A percentile compares a stretch with the other conserved stretches of the same genome.
Conservation (phyloP, 1,140 invertebrate species). For the Drosophila bocki region DNA sequence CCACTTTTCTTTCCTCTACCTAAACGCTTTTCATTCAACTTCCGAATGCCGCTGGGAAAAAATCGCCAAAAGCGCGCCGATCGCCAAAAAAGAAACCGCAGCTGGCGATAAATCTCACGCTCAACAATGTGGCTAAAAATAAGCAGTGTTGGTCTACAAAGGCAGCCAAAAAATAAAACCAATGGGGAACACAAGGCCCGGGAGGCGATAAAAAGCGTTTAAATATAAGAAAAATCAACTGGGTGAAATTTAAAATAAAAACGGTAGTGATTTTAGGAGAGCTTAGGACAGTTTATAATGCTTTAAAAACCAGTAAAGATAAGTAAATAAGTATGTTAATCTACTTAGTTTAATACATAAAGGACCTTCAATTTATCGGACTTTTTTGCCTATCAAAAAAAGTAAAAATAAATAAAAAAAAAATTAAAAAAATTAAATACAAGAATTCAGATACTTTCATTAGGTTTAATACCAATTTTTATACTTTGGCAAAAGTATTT, state of each 20-base stretch:
- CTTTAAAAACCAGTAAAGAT: not conserved
- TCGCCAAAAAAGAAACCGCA: slow-evolving; percentile 51
- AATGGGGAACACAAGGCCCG: slow-evolving; percentile 35
- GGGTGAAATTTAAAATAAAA: not conserved
- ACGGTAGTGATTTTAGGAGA: not conserved
- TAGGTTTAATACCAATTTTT: too few species aligned
- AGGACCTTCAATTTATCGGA: too few species aligned
- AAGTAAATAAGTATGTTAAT: not conserved
- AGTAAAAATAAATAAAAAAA: too few species aligned
- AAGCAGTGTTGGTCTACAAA: slow-evolving; percentile 21
- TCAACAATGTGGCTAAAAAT: slow-evolving; percentile 58
- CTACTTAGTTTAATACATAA: not conserved
- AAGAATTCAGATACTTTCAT: not conserved
- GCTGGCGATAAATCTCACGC: slow-evolving; percentile 56
- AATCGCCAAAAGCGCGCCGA: slow-evolving; percentile 42
- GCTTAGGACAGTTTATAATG: not conserved
- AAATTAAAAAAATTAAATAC: not conserved
- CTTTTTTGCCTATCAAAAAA: too few species aligned
- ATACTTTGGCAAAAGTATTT: too few species aligned
- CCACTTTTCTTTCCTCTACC: slow-evolving; percentile 20
- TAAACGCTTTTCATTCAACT: slow-evolving; percentile 54
- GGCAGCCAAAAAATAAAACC: slow-evolving; percentile 20
- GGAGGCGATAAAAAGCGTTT: slow-evolving; percentile 18
- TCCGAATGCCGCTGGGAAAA: slow-evolving; percentile 50
- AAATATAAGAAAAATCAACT: slow-evolving; percentile 20